Conservation (phyloP, 2,797 vertebrate genomes). For the Cossypha niveicapilla region DNA sequence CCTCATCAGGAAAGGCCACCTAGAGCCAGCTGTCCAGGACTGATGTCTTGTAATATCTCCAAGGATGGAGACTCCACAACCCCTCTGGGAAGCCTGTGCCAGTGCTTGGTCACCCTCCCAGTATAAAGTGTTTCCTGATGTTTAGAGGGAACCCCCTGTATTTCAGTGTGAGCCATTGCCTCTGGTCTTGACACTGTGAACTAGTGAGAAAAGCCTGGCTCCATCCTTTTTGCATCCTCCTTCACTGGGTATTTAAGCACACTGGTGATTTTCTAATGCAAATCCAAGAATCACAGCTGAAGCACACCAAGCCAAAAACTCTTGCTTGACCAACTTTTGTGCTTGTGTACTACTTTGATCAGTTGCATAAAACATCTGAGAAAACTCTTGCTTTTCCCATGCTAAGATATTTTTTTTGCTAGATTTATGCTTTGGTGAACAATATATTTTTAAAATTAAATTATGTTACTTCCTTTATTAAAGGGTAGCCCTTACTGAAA, state of each 20-base stretch:
- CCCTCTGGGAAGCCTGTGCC: background rate
- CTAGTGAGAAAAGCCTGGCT: background rate
- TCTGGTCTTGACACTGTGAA: background rate
- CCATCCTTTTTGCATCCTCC: background rate
- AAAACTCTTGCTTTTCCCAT: background rate
- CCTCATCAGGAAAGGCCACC: background rate
- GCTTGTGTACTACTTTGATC: background rate
- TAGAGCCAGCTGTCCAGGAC: background rate
- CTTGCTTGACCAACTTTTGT: background rate
- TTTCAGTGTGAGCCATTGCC: background rate
- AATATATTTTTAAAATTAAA: background rate
- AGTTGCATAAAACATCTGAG: background rate
- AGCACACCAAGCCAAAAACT: background rate
- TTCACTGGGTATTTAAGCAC: background rate
- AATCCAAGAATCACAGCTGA: background rate
- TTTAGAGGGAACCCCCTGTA: background rate
- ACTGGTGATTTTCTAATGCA: background rate
- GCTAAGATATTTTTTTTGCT: background rate
- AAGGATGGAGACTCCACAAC: background rate
- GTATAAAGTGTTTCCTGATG: background rate
- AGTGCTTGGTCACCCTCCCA: background rate
- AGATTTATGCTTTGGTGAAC: background rate
- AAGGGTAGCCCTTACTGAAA: background rate
- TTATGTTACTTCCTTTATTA: background rate
- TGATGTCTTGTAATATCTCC: background rate